Percentiles rank a stretch among this genome's conserved stretches.
Evolutionary conservation across 2,797 vertebrate species (phyloP).

Genomic region (Helostoma temminkii): DNA sequence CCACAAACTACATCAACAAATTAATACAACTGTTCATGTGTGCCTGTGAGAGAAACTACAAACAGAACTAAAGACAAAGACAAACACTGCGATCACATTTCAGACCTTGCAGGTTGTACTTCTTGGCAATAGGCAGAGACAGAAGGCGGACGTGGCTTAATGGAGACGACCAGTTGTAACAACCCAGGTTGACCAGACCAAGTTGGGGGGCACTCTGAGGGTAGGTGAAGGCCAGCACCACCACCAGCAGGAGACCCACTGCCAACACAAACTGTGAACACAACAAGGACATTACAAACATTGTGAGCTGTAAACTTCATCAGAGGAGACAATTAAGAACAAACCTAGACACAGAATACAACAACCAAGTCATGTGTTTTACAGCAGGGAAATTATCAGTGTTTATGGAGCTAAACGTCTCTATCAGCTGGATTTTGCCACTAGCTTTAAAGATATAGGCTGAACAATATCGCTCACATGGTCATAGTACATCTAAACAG

Average conservation of each 20-base stretch:
- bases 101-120: conserved; percentile 93
- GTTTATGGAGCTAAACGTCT: too few species aligned
- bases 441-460: too few species aligned
- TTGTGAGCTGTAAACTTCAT: neutral
- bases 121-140: conserved; percentile 93
- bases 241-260: conserved; percentile 87
- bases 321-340: neutral
- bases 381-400: neutral
- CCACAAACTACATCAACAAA: too few species aligned
- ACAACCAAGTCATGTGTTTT: neutral
- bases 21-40: neutral
- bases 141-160: conserved; percentile 90
- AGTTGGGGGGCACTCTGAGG: conserved; percentile 85
- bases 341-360: neutral
- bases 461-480: too few species aligned
- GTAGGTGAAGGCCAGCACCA: conserved; percentile 89
- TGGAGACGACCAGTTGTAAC: conserved; percentile 90
- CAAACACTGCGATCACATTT: neutral
- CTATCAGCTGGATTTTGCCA: neutral
- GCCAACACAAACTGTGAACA: conserved; percentile 86
- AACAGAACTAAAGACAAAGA: neutral
- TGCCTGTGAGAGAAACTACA: neutral
- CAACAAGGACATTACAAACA: neutral
- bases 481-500: too few species aligned
- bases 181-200: conserved; percentile 83